Evolutionary conservation across 2,113 vertebrate genomes (phyloP).

Genomic region (Heterotilapia buettikoferi): DNA sequence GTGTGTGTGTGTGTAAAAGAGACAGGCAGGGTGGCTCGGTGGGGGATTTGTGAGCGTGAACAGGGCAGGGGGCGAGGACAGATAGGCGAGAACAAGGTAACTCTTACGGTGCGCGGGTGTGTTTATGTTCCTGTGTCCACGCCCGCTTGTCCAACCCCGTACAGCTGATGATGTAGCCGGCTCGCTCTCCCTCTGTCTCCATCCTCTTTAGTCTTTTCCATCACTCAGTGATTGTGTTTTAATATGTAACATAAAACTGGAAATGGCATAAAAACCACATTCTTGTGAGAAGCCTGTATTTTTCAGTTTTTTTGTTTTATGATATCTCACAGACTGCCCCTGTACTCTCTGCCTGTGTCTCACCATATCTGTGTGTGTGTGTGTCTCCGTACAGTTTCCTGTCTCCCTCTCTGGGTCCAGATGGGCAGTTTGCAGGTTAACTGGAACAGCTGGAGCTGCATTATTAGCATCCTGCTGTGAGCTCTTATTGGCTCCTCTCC

Average conservation of each 20-base stretch:
- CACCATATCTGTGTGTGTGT: background rate
- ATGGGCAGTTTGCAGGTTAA: slow-evolving; percentile 99
- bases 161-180: slow-evolving; percentile 21
- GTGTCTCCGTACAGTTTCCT: background rate
- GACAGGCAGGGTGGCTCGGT: slow-evolving; percentile 49
- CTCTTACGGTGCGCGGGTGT: slow-evolving; percentile 64
- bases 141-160: slow-evolving; percentile 21
- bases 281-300: background rate
- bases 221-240: background rate
- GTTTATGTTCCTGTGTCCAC: background rate
- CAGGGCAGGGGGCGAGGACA: slow-evolving; percentile 66
- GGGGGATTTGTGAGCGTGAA: slow-evolving; percentile 50
- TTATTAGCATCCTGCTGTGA: slow-evolving; percentile 99
- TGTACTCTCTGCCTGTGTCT: slow-evolving; percentile 45
- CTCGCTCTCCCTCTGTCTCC: slow-evolving; percentile 1
- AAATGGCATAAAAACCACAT: background rate
- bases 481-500: slow-evolving; percentile 92
- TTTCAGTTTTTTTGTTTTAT: background rate
- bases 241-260: background rate
- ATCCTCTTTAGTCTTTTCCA: background rate
- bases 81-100: slow-evolving; percentile 81
- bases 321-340: background rate
- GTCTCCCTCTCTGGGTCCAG: slow-evolving; percentile 84
- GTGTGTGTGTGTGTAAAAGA: background rate
- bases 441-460: slow-evolving; percentile 99